phyloP scores from a whole-genome alignment of 2,113 vertebrate genomes.

The Neolamprologus longior region DNA sequence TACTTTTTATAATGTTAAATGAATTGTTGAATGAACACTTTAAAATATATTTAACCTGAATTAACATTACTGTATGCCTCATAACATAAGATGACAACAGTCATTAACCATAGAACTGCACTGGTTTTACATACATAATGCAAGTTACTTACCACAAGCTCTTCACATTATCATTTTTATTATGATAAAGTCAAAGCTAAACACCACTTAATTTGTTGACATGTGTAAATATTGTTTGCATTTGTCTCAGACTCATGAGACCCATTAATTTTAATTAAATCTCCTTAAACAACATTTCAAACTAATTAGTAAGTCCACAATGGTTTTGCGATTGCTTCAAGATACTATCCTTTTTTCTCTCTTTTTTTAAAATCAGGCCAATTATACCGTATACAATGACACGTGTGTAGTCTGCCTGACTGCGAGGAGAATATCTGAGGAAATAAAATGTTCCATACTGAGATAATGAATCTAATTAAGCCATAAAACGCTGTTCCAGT shows the following conservation, averaged over 20 bases:
- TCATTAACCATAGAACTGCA: background rate
- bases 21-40: background rate
- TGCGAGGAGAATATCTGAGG: background rate
- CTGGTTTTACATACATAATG: background rate
- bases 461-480: background rate
- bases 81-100: background rate
- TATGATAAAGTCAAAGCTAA: background rate
- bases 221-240: background rate
- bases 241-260: background rate
- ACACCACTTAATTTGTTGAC: background rate
- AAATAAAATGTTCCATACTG: background rate
- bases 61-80: background rate
- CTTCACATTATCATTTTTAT: background rate
- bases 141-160: background rate
- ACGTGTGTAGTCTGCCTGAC: background rate
- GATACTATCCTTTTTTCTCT: background rate
- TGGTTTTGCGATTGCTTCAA: background rate
- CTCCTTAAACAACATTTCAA: background rate
- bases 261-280: background rate
- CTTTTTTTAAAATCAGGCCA: background rate
- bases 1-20: fast-evolving
- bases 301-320: background rate
- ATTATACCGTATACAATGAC: background rate
- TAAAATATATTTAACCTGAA: background rate
- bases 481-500: background rate